Percentiles rank a stretch among this genome's conserved stretches.
Evolutionary conservation across 2,113 vertebrate species (phyloP).

Genomic region (Austrofundulus limnaeus): DNA sequence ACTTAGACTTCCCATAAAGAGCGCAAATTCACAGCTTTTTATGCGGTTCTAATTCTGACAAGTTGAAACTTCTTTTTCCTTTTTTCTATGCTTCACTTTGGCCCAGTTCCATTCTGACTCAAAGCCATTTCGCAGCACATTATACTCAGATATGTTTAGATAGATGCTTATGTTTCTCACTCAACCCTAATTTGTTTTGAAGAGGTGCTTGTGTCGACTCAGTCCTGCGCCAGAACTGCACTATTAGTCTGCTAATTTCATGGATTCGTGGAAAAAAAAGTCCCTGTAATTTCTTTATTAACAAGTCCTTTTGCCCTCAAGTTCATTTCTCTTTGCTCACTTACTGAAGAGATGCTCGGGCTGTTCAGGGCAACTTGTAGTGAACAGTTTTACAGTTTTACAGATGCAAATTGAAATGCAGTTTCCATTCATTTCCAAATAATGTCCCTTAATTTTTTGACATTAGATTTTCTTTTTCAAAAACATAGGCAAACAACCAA

Average conservation of each 20-base stretch:
- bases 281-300: conserved; percentile 5
- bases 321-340: conserved; percentile 1
- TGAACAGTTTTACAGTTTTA: not conserved
- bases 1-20: not conserved
- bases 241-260: conserved; percentile 19
- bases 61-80: conserved; percentile 4
- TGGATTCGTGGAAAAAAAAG: not conserved
- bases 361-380: not conserved
- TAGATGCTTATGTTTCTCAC: not conserved
- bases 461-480: too few relatives aligned
- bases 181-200: conserved; percentile 7
- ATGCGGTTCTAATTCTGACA: conserved; percentile 15
- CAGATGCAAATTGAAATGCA: not conserved
- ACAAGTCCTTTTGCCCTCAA: not conserved
- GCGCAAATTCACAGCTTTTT: not conserved
- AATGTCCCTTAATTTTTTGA: too few relatives aligned
- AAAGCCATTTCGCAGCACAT: not conserved
- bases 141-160: not conserved
- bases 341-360: not conserved
- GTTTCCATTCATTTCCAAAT: too few relatives aligned
- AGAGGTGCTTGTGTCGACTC: conserved; percentile 19
- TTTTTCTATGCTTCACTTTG: not conserved
- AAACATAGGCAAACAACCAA: too few relatives aligned
- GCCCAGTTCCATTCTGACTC: not conserved
- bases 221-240: conserved; percentile 5